Percentiles rank a stretch among this genome's conserved stretches.
Conservation (phyloP, 2,113 vertebrate genomes). For the western clawed frog (Xenopus tropicalis) region UCB_Xtro_10.0 CM004447.2:112436501-112437000, state of each 20-base stretch:
- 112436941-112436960: not conserved
- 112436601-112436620: conserved; percentile 63
- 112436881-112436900: no score
- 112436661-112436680: conserved; percentile 70
- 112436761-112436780: not conserved
- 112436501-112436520: conserved; percentile 71
- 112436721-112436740: conserved; percentile 55
- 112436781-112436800: not conserved
- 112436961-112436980: no score
- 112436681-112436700: conserved; percentile 57
- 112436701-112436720: conserved; percentile 50
- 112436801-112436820: not conserved
- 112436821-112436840: not conserved
- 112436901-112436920: no score
- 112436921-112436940: not conserved
- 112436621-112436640: conserved; percentile 51
- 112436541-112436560: conserved; percentile 83
- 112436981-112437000: no score
- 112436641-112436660: conserved; percentile 63
- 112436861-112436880: no score
- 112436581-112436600: conserved; percentile 64
- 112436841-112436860: no score
- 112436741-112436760: conserved; percentile 31
- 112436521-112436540: conserved; percentile 84
- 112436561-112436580: conserved; percentile 75